Evolutionary conservation across 92 coral and sea anemone genomes (phyloP), one percentile per base, ranked within the genome.

Genomic region (Ricordea florida): DNA sequence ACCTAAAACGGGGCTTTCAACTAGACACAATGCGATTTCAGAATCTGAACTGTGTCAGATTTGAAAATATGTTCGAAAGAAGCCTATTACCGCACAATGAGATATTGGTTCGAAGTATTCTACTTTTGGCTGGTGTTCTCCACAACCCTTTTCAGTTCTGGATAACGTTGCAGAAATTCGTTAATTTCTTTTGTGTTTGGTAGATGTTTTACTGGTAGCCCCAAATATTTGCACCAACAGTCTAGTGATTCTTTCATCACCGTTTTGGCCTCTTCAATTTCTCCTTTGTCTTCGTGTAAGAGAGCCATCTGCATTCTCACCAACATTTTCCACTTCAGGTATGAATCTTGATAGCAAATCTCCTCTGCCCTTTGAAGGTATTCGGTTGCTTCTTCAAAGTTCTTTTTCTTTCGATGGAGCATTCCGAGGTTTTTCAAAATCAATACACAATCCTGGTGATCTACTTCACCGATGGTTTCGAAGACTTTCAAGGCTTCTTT

Each of bases 301-400:
- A 80, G 74, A 37, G 78, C 73, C 17, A 66, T 41, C 31, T 51
- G 46, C 16, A 69, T 53, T 26, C 55, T 64, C 26, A 69, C 40
- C 51, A 38, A 51, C 2, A 26, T 64, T 10, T 69, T 69, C 76
- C 76, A n/a, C n/a, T n/a, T 51, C 14, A 1, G 36, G 43, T 69
- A 50, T 10, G 55, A 53, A 22, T 69, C 64, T 4, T 35, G 5
- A 1, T 51, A 62, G 10, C 62, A 62, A 2, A 69, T 37, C n/a
- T 10, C 17, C 44, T 36, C 51, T n/a, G 75, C 75, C 37, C 37
- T 68, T 36, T 23, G 25, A 0, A 68, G 51, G 35, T 33, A 32
- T 0, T 0, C 2, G 1, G 17, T 21, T 33, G 75, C 75, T 18
- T 35, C 49, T 23, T 15, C 5, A 10, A 2, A 50, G 36, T 68